Base-by-base conservation (phyloP, 2,797 vertebrate genomes). In the Neosilurus hyrtlii region DNA sequence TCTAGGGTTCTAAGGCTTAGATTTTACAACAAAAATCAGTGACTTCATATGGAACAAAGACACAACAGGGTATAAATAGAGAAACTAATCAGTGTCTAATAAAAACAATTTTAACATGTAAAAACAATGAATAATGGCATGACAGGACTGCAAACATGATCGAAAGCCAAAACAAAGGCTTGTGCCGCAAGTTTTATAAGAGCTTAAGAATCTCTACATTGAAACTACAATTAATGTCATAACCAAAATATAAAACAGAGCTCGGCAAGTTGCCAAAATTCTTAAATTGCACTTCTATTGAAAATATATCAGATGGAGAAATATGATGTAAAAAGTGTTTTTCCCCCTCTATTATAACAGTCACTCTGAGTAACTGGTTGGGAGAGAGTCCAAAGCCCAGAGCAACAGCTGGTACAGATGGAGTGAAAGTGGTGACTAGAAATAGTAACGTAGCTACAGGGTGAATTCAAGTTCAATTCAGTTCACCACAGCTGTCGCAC, bases 311-410 rank as follows among this genome's bases (percentile, higher is more conserved):
- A 85, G 57, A 54, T 72, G 49, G 52, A 81, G 49, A 85, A 26
- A 79, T 79, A 73, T 62, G 52, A 67, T 73, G n/a, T n/a, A n/a
- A n/a, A n/a, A n/a, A n/a, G 14, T 24, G n/a, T 20, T 76, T 78
- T 78, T 87, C 75, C 59, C 80, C 72, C n/a, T n/a, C n/a, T n/a
- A 86, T 82, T 84, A 80, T 72, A 86, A 71, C 24, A 62, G 76
- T 84, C 52, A 67, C 20, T 84, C 52, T 35, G 63, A 80, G 73
- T 26, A 80, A 63, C 35, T 82, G 75, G 75, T 20, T 57, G 16
- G 75, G 30, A n/a, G 20, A 37, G 56, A 30, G 51, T 61, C 80
- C 76, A 11, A 20, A 66, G 66, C 66, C 49, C 75, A 71, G 59
- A 83, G 75, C 67, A 63, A 66, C 66, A 61, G 63, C 73, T 43